Percentiles rank a stretch among this genome's conserved stretches.
Evolutionary conservation across 2,797 vertebrate genomes (phyloP).

Genomic region (Artibeus jamaicensis): DNA sequence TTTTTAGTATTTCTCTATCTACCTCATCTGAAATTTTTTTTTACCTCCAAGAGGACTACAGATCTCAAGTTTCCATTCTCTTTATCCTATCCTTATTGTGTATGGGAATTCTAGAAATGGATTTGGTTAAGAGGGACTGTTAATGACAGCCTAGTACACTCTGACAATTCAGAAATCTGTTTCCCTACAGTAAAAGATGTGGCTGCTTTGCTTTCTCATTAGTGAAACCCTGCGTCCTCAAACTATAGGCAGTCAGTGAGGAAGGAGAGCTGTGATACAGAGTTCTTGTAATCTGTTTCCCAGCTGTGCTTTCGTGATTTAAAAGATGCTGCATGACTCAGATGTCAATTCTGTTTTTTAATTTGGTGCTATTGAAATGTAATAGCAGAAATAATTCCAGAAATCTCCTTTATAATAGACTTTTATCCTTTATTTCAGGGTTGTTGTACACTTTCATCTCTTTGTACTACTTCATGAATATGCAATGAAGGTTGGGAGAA

Average conservation of each 20-base stretch:
- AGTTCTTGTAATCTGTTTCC: not conserved
- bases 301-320: conserved; percentile 1
- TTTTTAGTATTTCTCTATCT: not conserved
- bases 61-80: not conserved
- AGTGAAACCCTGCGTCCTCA: not conserved
- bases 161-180: not conserved
- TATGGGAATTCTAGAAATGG: not conserved
- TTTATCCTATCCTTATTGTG: not conserved
- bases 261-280: not conserved
- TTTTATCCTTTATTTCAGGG: not conserved
- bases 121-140: not conserved
- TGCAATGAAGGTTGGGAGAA: not conserved
- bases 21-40: not conserved
- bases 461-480: not conserved
- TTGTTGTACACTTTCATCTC: not conserved
- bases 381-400: not conserved
- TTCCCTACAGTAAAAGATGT: not conserved
- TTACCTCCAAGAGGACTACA: not conserved
- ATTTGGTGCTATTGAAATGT: not conserved
- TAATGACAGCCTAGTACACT: not conserved
- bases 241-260: not conserved
- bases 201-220: not conserved
- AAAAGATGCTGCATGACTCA: not conserved
- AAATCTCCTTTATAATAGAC: not conserved
- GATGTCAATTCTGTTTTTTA: conserved; percentile 4